These are phyloP conservation scores for Pangasius sanitwongsei DNA, from an alignment of 2,797 vertebrate genomes.

Conservation along the genomic window DNA sequence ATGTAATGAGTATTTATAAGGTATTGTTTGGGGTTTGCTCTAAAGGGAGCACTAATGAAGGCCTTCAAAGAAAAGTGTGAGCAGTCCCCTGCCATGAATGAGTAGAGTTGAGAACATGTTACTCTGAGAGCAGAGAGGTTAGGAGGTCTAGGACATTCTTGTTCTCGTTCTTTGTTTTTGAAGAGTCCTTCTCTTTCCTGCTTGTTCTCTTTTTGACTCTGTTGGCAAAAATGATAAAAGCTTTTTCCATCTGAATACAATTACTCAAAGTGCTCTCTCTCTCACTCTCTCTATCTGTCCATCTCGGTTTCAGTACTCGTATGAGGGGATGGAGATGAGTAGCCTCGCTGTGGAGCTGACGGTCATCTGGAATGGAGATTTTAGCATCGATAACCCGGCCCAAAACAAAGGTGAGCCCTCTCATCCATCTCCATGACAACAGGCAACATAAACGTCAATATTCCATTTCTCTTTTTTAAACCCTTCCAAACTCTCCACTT, in stretches of 20 bases:
- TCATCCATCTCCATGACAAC: constrained; percentile 77
- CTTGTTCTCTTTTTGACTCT: constrained; percentile 19
- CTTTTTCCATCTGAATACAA: constrained; percentile 44
- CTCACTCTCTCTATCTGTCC: constrained; percentile 37
- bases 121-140: neutral
- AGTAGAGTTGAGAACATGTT: neutral
- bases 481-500: neutral
- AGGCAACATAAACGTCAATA: constrained; percentile 51
- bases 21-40: neutral
- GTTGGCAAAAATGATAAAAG: constrained; percentile 52
- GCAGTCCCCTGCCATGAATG: neutral
- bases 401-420: constrained; percentile 89
- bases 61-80: neutral
- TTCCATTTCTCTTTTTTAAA: neutral
- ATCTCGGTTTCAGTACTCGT: constrained; percentile 83
- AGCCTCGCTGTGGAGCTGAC: constrained; percentile 94
- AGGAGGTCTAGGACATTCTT: neutral
- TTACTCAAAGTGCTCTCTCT: constrained; percentile 39
- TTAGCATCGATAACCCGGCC: constrained; percentile 97
- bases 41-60: neutral
- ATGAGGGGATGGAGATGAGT: constrained; percentile 97
- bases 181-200: constrained; percentile 18
- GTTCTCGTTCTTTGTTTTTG: neutral
- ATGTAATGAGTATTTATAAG: neutral
- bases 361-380: constrained; percentile 98